Evolutionary conservation across 1,140 invertebrate species (phyloP), one percentile per base, ranked within the genome.

Genomic region (Achatina immaculata): DNA sequence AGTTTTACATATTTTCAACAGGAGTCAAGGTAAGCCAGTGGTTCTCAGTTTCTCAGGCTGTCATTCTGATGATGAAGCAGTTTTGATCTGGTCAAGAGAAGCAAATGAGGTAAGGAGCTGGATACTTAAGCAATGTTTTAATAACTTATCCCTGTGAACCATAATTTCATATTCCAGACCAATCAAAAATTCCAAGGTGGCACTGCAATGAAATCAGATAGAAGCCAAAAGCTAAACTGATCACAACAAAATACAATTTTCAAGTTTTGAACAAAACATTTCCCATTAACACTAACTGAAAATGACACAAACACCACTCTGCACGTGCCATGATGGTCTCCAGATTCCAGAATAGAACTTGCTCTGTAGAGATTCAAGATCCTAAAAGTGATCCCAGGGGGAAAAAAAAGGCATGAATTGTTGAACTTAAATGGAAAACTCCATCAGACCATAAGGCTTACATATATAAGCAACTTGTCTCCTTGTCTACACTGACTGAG

Each of bases 1-100:
- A n/a, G n/a, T n/a, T n/a, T n/a, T n/a, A n/a, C 68, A 66, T 81
- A 51, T 24, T 78, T 58, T 79, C 83, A 89, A 21, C 79, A 92
- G 91, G 69, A 89, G 83, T 75, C 86, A 89, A 76, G 86, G 86
- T 51, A 88, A 92, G 68, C 84, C 89, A 77, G 82, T 91, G 24
- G 90, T 93, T 0, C 78, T 93, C 16, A 93, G 92, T 78, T 92
- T 92, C 81, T 88, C 92, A 75, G 93, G 93, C 62, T 90, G 87
- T 62, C 92, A 92, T 85, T 90, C 90, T 21, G 93, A 93, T 83
- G 92, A 93, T 81, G 93, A 93, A 83, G 90, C 92, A 4, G 88
- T 93, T 19, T 83, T 93, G 19, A 89, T 91, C 72, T 93, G 93
- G 93, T 90, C 86, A 45, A 89, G 88, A 83, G 92, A 92, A 76